Percentiles rank a stretch among this genome's conserved stretches.
Conservation (phyloP, 2,113 vertebrate genomes). For the Eleginops maclovinus region DNA sequence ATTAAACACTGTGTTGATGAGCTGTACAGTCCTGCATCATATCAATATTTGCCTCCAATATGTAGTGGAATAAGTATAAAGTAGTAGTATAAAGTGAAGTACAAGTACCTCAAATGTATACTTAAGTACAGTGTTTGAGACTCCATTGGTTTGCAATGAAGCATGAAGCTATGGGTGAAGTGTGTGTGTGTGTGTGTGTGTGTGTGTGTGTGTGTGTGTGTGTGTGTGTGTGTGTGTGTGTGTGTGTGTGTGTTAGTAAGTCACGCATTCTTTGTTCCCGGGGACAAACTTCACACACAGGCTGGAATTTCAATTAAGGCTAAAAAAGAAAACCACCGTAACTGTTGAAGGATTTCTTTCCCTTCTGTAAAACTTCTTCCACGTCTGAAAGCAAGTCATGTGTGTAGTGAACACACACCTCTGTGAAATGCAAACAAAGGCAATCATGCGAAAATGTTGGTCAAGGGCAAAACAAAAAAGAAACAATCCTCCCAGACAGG, state of each 20-base stretch:
- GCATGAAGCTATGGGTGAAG: neutral
- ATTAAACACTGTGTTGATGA: too few relatives aligned
- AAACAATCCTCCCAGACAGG: neutral
- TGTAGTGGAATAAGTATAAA: too few relatives aligned
- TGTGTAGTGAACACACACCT: neutral
- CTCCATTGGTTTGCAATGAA: neutral
- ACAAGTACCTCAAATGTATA: too few relatives aligned
- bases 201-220: too few relatives aligned
- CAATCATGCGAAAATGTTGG: conserved; percentile 11
- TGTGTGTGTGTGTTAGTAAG: neutral
- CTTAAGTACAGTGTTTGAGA: too few relatives aligned
- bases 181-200: too few relatives aligned
- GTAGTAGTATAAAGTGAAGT: too few relatives aligned
- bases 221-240: too few relatives aligned
- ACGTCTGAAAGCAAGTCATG: neutral
- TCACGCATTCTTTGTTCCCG: conserved; percentile 47
- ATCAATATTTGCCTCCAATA: too few relatives aligned
- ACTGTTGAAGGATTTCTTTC: conserved; percentile 40
- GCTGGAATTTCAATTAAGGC: conserved; percentile 69
- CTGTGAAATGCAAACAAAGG: conserved; percentile 61
- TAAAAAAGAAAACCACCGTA: neutral
- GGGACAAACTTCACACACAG: conserved; percentile 55
- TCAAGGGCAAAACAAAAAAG: neutral
- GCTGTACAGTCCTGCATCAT: too few relatives aligned
- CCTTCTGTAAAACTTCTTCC: neutral